Evolutionary conservation across 2,888 invertebrate genomes (phyloP).

Genomic region (Caenorhabditis japonica): DNA sequence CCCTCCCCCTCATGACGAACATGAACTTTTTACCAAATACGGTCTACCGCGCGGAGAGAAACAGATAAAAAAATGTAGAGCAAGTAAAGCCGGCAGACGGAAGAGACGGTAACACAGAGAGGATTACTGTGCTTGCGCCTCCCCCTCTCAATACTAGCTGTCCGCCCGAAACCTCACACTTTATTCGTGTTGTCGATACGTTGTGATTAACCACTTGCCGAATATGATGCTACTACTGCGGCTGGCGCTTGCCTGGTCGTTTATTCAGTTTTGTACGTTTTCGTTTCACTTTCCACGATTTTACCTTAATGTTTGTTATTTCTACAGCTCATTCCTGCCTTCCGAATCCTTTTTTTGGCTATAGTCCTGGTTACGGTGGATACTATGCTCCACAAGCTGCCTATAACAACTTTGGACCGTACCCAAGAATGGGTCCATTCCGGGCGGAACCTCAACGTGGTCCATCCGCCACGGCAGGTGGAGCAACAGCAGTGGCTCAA

Average conservation of each 20-base stretch:
- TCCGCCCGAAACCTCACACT: conserved; percentile 40
- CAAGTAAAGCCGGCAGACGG: conserved; percentile 38
- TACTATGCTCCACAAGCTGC: conserved; percentile 40
- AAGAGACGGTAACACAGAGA: conserved; percentile 44
- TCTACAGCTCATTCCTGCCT: conserved; percentile 46
- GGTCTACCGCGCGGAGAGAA: conserved; percentile 7
- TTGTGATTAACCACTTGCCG: conserved; percentile 36
- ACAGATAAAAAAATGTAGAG: conserved; percentile 48
- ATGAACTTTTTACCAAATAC: conserved; percentile 27
- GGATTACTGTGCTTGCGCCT: conserved; percentile 56
- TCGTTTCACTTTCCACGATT: not conserved
- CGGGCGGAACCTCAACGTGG: conserved; percentile 60
- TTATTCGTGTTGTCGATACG: conserved; percentile 49
- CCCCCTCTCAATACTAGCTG: conserved; percentile 49
- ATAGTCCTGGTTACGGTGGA: conserved; percentile 55
- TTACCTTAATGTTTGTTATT: not conserved
- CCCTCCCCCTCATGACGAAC: conserved; percentile 10
- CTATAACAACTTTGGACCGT: conserved; percentile 31
- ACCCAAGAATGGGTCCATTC: conserved; percentile 64
- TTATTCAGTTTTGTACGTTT: conserved; percentile 40
- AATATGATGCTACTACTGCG: conserved; percentile 43
- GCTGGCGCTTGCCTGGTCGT: conserved; percentile 25
- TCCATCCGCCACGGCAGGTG: conserved; percentile 37
- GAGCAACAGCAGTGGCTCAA: conserved; percentile 40
- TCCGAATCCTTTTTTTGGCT: conserved; percentile 59